A percentile compares a stretch with the other conserved stretches of the same genome.
phyloP scores from a whole-genome alignment of 2,888 invertebrate species.

The Aphelenchoides bicaudatus region DNA sequence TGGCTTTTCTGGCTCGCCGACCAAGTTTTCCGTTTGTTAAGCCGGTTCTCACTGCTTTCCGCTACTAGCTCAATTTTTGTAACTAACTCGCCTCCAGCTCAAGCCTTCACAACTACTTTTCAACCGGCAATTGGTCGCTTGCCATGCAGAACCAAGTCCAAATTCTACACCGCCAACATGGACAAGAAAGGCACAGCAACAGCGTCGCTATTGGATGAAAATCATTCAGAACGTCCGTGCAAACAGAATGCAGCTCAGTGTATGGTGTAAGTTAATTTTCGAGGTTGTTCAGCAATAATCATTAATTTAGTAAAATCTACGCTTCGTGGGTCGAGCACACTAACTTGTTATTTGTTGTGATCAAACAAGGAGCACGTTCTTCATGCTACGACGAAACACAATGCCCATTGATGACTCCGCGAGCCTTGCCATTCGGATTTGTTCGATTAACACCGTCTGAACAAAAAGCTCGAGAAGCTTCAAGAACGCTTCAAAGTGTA shows the following conservation, averaged over 20 bases:
- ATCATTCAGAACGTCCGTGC: conserved; percentile 50
- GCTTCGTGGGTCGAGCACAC: conserved; percentile 54
- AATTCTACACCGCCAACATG: conserved; percentile 52
- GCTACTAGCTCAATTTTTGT: neutral
- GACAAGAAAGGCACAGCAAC: conserved; percentile 26
- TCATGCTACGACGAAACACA: conserved; percentile 52
- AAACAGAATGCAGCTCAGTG: conserved; percentile 47
- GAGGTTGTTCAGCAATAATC: conserved; percentile 4
- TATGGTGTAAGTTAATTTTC: conserved; percentile 50
- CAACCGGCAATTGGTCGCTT: conserved; percentile 35
- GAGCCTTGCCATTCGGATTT: conserved; percentile 41
- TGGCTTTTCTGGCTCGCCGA: conserved; percentile 23
- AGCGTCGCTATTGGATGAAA: conserved; percentile 40
- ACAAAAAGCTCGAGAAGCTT: neutral
- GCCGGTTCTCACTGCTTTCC: conserved; percentile 4
- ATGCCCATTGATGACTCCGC: conserved; percentile 41
- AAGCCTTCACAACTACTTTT: conserved; percentile 35
- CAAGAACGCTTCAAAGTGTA: neutral
- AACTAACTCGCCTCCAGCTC: neutral
- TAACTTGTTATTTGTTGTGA: conserved; percentile 56
- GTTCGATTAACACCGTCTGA: conserved; percentile 12
- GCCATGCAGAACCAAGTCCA: conserved; percentile 47
- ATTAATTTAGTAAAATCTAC: conserved; percentile 48
- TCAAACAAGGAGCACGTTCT: conserved; percentile 39
- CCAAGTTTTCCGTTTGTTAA: conserved; percentile 14